These are phyloP conservation scores for Drosophila phalerata DNA, from an alignment of 2,888 invertebrate species.

Conservation along the genomic window DNA sequence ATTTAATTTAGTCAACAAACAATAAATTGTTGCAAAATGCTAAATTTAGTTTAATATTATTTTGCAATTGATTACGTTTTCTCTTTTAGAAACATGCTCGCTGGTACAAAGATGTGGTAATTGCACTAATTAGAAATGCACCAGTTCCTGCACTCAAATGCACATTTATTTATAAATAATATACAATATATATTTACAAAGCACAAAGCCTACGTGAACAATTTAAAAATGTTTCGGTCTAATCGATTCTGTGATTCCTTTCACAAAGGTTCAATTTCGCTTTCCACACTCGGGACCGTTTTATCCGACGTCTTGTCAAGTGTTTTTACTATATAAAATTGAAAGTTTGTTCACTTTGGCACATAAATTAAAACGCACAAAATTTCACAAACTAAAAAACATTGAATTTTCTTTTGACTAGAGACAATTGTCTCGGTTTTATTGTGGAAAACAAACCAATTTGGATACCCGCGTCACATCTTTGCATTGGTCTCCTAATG, in stretches of 20 bases:
- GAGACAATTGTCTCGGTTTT: constrained; percentile 46
- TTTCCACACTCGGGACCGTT: constrained; percentile 1
- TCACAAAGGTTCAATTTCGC: constrained; percentile 19
- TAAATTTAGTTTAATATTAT: constrained; percentile 28
- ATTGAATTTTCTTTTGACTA: constrained; percentile 58
- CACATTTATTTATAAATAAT: constrained; percentile 54
- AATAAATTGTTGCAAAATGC: constrained; percentile 75
- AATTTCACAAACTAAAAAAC: constrained; percentile 46
- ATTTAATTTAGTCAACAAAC: constrained; percentile 64
- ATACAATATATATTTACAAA: constrained; percentile 55
- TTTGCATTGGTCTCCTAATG: constrained; percentile 19
- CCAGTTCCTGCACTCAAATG: constrained; percentile 73
- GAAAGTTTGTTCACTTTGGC: constrained; percentile 43
- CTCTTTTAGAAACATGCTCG: constrained; percentile 47
- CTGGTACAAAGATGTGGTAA: constrained; percentile 24
- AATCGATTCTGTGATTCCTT: constrained; percentile 36
- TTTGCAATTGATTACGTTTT: constrained; percentile 9
- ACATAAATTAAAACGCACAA: constrained; percentile 69
- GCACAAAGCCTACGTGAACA: constrained; percentile 48
- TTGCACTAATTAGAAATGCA: constrained; percentile 72
- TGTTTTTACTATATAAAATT: constrained; percentile 3
- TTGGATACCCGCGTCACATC: constrained; percentile 40
- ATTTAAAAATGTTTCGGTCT: constrained; percentile 36
- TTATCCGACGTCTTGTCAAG: constrained; percentile 11
- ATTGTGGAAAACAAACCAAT: constrained; percentile 46